A percentile compares a stretch with the other conserved stretches of the same genome.
These are phyloP conservation scores for Lasiurus cinereus DNA, from an alignment of 2,113 vertebrate genomes.

Conservation along the genomic window DNA sequence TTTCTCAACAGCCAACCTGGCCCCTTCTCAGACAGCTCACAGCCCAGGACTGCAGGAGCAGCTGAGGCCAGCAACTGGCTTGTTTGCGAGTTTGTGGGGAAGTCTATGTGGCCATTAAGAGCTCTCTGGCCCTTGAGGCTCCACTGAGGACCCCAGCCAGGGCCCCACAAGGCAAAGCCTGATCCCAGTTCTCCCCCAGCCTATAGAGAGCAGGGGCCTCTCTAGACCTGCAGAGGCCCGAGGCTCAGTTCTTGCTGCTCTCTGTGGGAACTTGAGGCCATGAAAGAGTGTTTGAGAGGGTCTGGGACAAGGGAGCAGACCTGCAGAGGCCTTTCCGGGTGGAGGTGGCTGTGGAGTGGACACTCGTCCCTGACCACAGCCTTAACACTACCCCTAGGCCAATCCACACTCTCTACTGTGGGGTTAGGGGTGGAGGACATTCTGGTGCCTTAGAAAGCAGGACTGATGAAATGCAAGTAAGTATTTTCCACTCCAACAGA, in stretches of 20 bases:
- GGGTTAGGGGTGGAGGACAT: rapidly evolving
- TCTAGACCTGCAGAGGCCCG: rapidly evolving
- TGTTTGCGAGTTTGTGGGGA: too few relatives aligned
- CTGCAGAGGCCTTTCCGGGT: background rate
- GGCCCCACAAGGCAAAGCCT: background rate
- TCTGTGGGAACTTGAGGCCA: background rate
- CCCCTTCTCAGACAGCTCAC: background rate
- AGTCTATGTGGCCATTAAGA: rapidly evolving
- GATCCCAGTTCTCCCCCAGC: background rate
- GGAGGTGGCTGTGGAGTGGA: background rate
- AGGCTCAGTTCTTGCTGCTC: background rate
- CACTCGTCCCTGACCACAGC: rapidly evolving
- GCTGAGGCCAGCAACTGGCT: rapidly evolving
- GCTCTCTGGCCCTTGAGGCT: too few relatives aligned
- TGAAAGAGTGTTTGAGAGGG: background rate
- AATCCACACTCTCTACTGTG: rapidly evolving
- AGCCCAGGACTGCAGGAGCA: rapidly evolving
- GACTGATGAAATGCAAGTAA: background rate
- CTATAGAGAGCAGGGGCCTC: background rate
- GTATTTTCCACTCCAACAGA: background rate
- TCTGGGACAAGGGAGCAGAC: background rate
- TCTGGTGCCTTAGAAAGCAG: background rate
- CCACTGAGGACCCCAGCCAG: background rate
- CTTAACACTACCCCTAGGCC: rapidly evolving
- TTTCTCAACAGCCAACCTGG: background rate